Percentiles rank a stretch among this genome's conserved stretches.
Evolutionary conservation across 2,888 invertebrate species (phyloP).

Genomic region (Mythimna albipuncta): DNA sequence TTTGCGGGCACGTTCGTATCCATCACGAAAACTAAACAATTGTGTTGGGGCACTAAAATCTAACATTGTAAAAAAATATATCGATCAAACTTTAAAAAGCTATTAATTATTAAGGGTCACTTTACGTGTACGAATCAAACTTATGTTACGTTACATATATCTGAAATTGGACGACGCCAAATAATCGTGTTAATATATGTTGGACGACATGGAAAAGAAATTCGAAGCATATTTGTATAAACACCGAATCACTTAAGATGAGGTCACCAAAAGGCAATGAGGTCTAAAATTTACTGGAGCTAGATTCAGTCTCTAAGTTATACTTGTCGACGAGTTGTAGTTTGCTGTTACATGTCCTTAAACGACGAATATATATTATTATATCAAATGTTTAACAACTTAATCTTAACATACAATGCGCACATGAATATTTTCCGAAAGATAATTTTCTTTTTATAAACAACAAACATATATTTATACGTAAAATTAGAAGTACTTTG

Average conservation of each 20-base stretch:
- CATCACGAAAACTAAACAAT: conserved; percentile 35
- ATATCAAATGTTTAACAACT: conserved; percentile 62
- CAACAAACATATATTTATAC: conserved; percentile 62
- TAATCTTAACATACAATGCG: conserved; percentile 58
- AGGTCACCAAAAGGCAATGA: conserved; percentile 55
- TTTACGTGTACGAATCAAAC: conserved; percentile 28
- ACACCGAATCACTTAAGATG: conserved; percentile 33
- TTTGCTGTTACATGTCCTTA: conserved; percentile 42
- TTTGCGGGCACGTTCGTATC: conserved; percentile 27
- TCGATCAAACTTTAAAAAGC: conserved; percentile 27
- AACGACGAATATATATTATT: conserved; percentile 39
- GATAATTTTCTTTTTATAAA: conserved; percentile 47
- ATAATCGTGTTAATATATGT: conserved; percentile 26
- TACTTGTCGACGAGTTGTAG: conserved; percentile 50
- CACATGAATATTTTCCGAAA: conserved; percentile 44
- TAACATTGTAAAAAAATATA: conserved; percentile 48
- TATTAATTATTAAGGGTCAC: conserved; percentile 28
- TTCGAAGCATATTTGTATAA: conserved; percentile 35
- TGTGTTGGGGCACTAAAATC: conserved; percentile 37
- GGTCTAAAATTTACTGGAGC: conserved; percentile 52
- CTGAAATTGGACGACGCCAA: conserved; percentile 31
- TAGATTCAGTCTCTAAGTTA: conserved; percentile 62
- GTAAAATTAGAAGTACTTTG: conserved; percentile 56
- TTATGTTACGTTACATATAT: conserved; percentile 26
- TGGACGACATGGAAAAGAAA: conserved; percentile 39